Evolutionary conservation across 2,888 invertebrate species (phyloP).

Genomic region (Eudemis profundana): DNA sequence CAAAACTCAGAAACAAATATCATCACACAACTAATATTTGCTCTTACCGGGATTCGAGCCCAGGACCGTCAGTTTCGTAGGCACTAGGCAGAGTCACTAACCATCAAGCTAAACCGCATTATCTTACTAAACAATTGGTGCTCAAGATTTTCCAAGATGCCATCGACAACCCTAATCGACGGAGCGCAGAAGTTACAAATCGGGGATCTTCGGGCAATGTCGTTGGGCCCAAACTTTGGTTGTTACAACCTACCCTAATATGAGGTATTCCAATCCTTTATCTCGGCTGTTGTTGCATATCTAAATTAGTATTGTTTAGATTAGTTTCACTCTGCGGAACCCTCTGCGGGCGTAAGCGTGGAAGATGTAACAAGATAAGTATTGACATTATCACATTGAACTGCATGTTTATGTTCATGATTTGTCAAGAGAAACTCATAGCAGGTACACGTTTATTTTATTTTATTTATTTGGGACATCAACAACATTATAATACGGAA

Average conservation of each 20-base stretch:
- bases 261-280: slow-evolving; percentile 40
- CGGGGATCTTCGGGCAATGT: slow-evolving; percentile 34
- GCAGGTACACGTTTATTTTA: too few species aligned
- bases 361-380: neutral
- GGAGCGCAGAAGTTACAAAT: slow-evolving; percentile 35
- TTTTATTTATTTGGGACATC: too few species aligned
- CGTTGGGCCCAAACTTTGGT: slow-evolving; percentile 35
- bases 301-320: slow-evolving; percentile 43
- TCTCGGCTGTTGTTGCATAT: slow-evolving; percentile 38
- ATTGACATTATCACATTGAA: neutral
- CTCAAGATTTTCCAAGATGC: neutral
- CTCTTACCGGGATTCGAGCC: too few species aligned
- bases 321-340: slow-evolving; percentile 31
- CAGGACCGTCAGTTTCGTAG: too few species aligned
- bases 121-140: slow-evolving; percentile 12
- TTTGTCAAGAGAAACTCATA: too few species aligned
- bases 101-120: neutral
- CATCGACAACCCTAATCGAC: slow-evolving; percentile 34
- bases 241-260: slow-evolving; percentile 28
- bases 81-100: too few species aligned
- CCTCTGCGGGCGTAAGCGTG: neutral
- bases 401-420: too few species aligned
- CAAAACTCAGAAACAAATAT: too few species aligned
- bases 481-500: too few species aligned
- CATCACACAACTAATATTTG: too few species aligned